Base-by-base conservation (phyloP, 2,797 vertebrate genomes). In the Scleropages formosus region DNA sequence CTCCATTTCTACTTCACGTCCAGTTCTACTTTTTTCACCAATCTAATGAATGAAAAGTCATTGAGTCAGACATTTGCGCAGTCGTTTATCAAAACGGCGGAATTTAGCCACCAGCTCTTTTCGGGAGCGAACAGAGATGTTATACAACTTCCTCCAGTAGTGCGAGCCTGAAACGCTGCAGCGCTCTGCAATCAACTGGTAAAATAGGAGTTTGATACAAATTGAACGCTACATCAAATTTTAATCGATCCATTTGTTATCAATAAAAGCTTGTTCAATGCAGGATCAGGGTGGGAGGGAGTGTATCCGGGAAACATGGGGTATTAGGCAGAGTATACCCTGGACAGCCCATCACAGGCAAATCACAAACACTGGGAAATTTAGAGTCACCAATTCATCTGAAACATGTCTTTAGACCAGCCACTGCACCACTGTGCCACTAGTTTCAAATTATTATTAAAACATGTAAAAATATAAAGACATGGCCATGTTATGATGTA, bases 11-110 rank as follows among this genome's bases (percentile, higher is more conserved):
- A 85, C 91, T 60, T 61, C 92, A 88, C 86, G 90, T 89, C 87
- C 91, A 87, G 88, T 83, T 91, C 86, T 91, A 90, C 87, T 89
- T 87, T 90, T 90, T 91, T 92, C 92, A 87, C 92, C 91, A 92
- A 91, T 93, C 91, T 94, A 93, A 89, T 92, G 89, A 92, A 93
- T 92, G 82, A 93, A 91, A 93, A 92, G 77, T 90, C 88, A 87
- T 78, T 88, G 85, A 78, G 77, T 80, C 80, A 66, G 49, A 22
- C 20, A 22, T 39, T 39, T 39, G 6, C 31, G 31, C 31, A 39
- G 31, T 39, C 39, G 2, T 39, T 6, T 39, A 39, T 6, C 2
- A 39, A 2, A 39, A 31, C 31, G 31, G 31, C 31, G 31, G 6
- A 6, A 39, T 31, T 6, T 39, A 6, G 31, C 39, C 31, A 39